phyloP scores from a whole-genome alignment of 2,888 invertebrate species.

The Tachystola acroxantha region DNA sequence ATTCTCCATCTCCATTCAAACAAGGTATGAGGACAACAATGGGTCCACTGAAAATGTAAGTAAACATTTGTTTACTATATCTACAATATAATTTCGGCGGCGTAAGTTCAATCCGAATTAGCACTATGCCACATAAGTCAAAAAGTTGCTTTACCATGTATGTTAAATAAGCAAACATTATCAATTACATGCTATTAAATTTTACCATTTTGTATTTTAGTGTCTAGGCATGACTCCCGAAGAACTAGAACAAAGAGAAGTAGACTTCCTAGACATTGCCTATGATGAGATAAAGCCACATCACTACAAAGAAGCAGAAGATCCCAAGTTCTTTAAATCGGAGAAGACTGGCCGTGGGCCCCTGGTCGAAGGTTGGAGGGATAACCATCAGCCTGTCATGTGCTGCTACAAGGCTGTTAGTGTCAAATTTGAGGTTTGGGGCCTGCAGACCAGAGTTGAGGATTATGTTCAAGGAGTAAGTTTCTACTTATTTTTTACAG shows the following conservation, averaged over 20 bases:
- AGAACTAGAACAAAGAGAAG: conserved; percentile 83
- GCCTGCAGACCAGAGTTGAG: conserved; percentile 92
- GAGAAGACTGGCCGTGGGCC: conserved; percentile 91
- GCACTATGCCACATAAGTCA: no score
- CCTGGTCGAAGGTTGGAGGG: conserved; percentile 89
- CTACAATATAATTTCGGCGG: no score
- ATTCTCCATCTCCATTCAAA: conserved; percentile 90
- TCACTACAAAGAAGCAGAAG: conserved; percentile 94
- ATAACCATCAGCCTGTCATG: conserved; percentile 88
- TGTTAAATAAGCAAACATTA: no score
- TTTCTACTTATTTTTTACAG: conserved; percentile 8
- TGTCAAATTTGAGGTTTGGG: conserved; percentile 95
- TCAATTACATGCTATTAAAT: no score
- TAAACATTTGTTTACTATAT: no score
- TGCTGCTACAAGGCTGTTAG: conserved; percentile 94
- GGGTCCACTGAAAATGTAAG: conserved; percentile 93
- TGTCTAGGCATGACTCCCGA: conserved; percentile 85
- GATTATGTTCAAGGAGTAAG: conserved; percentile 90
- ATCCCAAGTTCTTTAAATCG: conserved; percentile 90
- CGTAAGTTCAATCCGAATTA: no score
- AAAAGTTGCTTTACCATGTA: no score
- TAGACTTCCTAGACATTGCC: conserved; percentile 92
- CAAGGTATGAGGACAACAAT: conserved; percentile 93
- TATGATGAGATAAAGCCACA: conserved; percentile 91
- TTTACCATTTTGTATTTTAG: conserved; percentile 63